Percentiles rank a stretch among this genome's conserved stretches.
These are phyloP conservation scores for Edolisoma coerulescens DNA, from an alignment of 2,113 vertebrate genomes.

Conservation along the genomic window DNA sequence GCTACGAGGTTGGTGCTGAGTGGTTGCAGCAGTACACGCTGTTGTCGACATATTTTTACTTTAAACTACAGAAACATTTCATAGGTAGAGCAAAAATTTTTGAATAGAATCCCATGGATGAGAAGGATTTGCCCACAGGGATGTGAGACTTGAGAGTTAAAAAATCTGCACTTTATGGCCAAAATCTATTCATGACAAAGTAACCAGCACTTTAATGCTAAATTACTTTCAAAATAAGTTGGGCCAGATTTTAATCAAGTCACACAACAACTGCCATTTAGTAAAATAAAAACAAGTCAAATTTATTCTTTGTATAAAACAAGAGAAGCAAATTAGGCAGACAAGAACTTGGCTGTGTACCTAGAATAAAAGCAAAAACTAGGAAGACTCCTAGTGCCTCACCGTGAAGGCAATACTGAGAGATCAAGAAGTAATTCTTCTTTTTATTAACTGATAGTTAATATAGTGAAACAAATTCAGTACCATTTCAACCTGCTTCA, in stretches of 20 bases:
- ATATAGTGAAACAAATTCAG: not conserved
- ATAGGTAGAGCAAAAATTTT: not conserved
- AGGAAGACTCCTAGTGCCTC: not conserved
- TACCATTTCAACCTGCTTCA: not conserved
- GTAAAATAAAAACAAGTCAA: conserved; percentile 14
- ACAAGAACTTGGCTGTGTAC: not conserved
- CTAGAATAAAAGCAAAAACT: not conserved
- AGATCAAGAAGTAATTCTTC: not conserved
- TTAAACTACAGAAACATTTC: not conserved
- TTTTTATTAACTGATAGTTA: conserved; percentile 20
- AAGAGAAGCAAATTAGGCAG: not conserved
- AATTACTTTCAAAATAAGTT: not conserved
- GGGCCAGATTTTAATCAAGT: not conserved
- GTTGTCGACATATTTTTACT: rapidly evolving
- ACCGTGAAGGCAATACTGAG: not conserved
- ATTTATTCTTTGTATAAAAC: conserved; percentile 54
- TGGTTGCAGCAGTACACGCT: rapidly evolving
- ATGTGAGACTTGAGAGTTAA: not conserved
- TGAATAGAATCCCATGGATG: not conserved
- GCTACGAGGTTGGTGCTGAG: not conserved
- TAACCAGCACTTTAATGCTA: not conserved
- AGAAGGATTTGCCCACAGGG: not conserved
- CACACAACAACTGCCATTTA: not conserved
- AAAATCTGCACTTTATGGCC: not conserved
- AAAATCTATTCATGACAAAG: not conserved